Conservation (phyloP, 1,140 invertebrate genomes). For the Rhagoletis pomonella region DNA sequence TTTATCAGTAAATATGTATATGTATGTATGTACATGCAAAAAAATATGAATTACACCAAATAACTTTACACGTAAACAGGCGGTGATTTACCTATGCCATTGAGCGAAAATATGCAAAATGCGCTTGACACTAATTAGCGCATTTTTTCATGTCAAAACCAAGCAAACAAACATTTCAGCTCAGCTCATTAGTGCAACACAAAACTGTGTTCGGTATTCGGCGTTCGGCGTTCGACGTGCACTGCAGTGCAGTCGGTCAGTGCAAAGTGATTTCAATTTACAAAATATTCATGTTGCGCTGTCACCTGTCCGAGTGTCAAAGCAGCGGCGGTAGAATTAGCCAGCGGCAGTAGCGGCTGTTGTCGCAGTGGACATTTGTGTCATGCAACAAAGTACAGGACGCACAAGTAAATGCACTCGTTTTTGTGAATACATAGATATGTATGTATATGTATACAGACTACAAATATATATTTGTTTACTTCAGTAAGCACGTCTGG, state of each 20-base stretch:
- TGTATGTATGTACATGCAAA: too few relatives aligned
- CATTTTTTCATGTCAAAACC: constrained; percentile 6
- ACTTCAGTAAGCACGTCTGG: not conserved
- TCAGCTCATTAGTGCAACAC: constrained; percentile 37
- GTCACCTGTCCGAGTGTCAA: constrained; percentile 29
- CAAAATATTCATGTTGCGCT: constrained; percentile 5
- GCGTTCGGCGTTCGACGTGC: not conserved
- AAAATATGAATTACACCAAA: too few relatives aligned
- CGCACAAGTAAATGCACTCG: not conserved
- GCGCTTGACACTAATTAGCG: constrained; percentile 38
- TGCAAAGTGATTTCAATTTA: constrained; percentile 36
- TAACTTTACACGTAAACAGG: not conserved
- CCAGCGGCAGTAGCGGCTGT: not conserved
- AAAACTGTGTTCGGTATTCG: not conserved
- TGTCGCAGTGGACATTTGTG: constrained; percentile 4
- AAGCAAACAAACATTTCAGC: not conserved
- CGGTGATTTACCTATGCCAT: constrained; percentile 3
- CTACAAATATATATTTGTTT: not conserved
- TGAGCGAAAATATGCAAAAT: constrained; percentile 43
- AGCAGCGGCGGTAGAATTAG: not conserved
- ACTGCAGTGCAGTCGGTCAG: not conserved
- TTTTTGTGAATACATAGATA: too few relatives aligned
- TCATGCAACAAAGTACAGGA: not conserved
- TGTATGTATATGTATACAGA: not conserved
- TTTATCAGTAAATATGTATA: too few relatives aligned